phyloP scores from a whole-genome alignment of 1,140 invertebrate genomes.

The Oncopodura yosiiana region DNA sequence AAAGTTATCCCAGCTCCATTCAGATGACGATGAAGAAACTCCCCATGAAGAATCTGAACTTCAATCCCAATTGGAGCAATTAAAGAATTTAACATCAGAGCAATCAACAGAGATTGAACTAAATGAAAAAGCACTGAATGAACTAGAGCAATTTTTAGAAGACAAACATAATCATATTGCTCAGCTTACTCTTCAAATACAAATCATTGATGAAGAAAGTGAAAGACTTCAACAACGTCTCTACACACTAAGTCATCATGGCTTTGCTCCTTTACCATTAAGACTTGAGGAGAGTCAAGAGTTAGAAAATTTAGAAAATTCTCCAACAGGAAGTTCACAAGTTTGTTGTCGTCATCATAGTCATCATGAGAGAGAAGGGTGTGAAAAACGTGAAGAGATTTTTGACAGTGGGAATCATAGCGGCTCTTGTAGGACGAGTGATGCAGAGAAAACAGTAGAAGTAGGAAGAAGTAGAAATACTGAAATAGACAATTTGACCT shows the following conservation, averaged over 20 bases:
- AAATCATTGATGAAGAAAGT: slow-evolving; percentile 23
- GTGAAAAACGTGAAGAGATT: too few species aligned
- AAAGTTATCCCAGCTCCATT: slow-evolving; percentile 39
- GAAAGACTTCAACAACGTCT: slow-evolving; percentile 12
- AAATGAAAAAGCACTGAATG: slow-evolving; percentile 20
- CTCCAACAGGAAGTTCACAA: too few species aligned
- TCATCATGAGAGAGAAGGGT: too few species aligned
- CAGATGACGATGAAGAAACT: slow-evolving; percentile 35
- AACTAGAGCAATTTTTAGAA: slow-evolving; percentile 15
- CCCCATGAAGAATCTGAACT: background rate
- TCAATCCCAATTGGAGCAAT: slow-evolving; percentile 1
- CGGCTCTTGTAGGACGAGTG: background rate
- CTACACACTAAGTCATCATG: background rate
- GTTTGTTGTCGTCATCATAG: background rate
- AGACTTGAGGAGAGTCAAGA: too few species aligned
- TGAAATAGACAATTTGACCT: background rate
- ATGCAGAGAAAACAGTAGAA: background rate
- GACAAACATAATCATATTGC: slow-evolving; percentile 22
- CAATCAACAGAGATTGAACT: slow-evolving; percentile 20
- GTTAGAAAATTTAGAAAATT: too few species aligned
- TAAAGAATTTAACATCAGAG: slow-evolving; percentile 14
- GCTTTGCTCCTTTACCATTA: background rate
- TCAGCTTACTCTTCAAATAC: slow-evolving; percentile 15
- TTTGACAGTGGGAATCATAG: too few species aligned
- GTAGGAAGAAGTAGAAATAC: background rate